phyloP scores from a whole-genome alignment of 2,113 vertebrate genomes.

The Elephas maximus region DNA sequence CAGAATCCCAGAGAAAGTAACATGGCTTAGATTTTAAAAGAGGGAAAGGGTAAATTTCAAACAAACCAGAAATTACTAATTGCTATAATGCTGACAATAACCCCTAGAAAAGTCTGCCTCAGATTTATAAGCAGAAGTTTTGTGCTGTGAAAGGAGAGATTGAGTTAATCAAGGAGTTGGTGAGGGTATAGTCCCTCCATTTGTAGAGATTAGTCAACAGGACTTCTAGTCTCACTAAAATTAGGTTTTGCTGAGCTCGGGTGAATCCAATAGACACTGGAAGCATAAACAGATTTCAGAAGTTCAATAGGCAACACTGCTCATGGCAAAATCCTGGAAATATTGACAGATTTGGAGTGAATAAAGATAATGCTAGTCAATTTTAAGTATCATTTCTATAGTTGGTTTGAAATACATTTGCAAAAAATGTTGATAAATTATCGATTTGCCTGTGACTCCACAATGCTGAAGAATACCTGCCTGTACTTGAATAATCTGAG shows the following conservation, averaged over 20 bases:
- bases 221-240: background rate
- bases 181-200: background rate
- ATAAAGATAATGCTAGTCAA: background rate
- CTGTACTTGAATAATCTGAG: background rate
- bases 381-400: background rate
- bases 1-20: background rate
- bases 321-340: background rate
- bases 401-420: background rate
- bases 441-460: background rate
- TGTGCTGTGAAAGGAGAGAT: background rate
- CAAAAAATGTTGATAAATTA: background rate
- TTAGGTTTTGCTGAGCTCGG: background rate
- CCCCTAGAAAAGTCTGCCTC: background rate
- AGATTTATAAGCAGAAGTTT: background rate
- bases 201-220: background rate
- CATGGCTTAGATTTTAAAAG: background rate
- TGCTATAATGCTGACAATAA: background rate
- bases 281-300: background rate
- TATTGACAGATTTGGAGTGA: constrained; percentile 4
- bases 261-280: background rate
- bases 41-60: background rate
- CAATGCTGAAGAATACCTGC: background rate
- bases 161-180: background rate
- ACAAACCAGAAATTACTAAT: background rate
- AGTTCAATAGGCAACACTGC: background rate